phyloP scores from a whole-genome alignment of 2,797 vertebrate genomes.

The Gouania willdenowi region DNA sequence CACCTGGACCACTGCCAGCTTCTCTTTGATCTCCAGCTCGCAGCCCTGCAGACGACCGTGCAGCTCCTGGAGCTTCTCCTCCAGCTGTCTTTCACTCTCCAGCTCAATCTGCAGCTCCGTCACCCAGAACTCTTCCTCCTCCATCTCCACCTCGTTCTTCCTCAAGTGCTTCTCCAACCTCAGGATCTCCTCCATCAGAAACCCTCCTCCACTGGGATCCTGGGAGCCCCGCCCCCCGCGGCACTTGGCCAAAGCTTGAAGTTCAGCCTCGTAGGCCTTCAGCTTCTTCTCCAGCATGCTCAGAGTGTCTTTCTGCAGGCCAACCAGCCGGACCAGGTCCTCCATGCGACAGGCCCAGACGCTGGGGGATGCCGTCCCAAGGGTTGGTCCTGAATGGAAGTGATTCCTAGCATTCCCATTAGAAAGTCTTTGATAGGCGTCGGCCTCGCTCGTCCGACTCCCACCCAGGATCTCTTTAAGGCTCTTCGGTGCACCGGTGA shows the following conservation, averaged over 20 bases:
- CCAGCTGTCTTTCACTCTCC: constrained; percentile 93
- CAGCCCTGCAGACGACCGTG: constrained; percentile 81
- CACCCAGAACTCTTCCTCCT: constrained; percentile 98
- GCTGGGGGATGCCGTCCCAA: constrained; percentile 40
- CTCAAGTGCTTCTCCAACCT: constrained; percentile 90
- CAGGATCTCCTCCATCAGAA: constrained; percentile 84
- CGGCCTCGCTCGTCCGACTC: constrained; percentile 72
- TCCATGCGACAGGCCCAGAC: constrained; percentile 80
- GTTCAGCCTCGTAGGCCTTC: constrained; percentile 83
- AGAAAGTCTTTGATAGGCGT: constrained; percentile 83
- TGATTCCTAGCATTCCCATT: constrained; percentile 69
- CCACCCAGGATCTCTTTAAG: constrained; percentile 89
- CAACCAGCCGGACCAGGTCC: constrained; percentile 85
- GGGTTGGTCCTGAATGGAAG: constrained; percentile 38
- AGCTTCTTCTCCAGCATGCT: constrained; percentile 85
- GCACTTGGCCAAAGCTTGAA: constrained; percentile 81
- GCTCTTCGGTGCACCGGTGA: constrained; percentile 90
- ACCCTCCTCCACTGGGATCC: constrained; percentile 43
- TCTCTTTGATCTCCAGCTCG: constrained; percentile 84
- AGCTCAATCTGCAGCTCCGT: constrained; percentile 94
- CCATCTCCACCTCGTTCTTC: constrained; percentile 91
- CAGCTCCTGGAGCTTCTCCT: constrained; percentile 90
- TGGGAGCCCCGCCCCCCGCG: constrained; percentile 46
- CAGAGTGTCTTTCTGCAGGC: constrained; percentile 88
- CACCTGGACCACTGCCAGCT: constrained; percentile 76